Conservation (phyloP, 2,113 vertebrate genomes). For the Hassar affinis region DNA sequence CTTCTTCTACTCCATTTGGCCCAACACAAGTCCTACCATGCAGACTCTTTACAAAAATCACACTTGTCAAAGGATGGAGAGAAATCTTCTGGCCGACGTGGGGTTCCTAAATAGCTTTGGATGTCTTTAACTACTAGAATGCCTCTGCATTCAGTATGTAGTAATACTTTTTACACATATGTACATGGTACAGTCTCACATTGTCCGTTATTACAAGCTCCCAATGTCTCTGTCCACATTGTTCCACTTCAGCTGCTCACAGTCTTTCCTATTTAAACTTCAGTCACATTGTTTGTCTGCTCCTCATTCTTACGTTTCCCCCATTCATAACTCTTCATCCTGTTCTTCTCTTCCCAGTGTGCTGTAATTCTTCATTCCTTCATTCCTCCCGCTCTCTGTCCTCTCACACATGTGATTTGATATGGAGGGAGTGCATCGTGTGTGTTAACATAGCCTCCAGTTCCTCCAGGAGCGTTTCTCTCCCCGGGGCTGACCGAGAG, state of each 20-base stretch:
- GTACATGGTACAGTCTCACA: constrained; percentile 22
- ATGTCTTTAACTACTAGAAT: constrained; percentile 30
- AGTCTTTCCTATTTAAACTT: constrained; percentile 2
- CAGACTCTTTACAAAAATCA: constrained; percentile 24
- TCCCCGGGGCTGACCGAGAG: constrained; percentile 78
- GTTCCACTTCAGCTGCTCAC: neutral
- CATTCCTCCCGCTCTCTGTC: neutral
- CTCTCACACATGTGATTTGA: constrained; percentile 84
- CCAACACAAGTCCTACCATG: constrained; percentile 8
- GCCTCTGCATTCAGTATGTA: constrained; percentile 37
- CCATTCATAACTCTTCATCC: neutral
- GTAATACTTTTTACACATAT: constrained; percentile 21
- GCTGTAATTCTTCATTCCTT: neutral
- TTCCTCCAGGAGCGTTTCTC: constrained; percentile 81
- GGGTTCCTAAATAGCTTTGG: constrained; percentile 7
- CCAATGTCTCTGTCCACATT: constrained; percentile 16
- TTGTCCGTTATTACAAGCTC: constrained; percentile 31
- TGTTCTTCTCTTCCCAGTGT: neutral
- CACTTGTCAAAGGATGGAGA: neutral
- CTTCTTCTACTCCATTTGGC: constrained; percentile 20
- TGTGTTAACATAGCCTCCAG: constrained; percentile 81
- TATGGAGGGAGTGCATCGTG: constrained; percentile 82
- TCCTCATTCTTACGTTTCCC: neutral
- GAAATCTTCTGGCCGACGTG: neutral
- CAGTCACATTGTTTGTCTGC: neutral